These are phyloP conservation scores for Bacillus rossius DNA, from an alignment of 1,140 invertebrate species.

Conservation along the genomic window DNA sequence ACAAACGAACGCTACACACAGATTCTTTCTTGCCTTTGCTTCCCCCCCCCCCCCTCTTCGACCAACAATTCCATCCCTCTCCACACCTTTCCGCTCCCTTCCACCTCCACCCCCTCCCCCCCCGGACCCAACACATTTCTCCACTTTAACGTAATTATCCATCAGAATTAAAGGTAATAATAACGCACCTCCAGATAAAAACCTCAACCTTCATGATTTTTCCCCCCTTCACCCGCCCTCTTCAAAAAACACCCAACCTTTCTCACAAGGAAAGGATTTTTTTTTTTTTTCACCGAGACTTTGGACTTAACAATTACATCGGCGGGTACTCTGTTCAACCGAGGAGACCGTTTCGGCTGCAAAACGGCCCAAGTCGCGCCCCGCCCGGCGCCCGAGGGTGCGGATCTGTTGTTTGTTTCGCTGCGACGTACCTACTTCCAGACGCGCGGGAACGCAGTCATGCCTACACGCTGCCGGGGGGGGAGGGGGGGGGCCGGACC, in stretches of 20 bases:
- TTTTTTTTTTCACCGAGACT: no score
- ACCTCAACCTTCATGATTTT: slow-evolving; percentile 6
- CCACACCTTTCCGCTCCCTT: neutral
- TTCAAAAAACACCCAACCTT: no score
- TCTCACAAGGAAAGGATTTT: no score
- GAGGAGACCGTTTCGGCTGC: no score
- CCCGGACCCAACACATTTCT: neutral
- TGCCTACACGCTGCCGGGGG: no score
- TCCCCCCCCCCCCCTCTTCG: neutral
- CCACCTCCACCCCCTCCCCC: neutral
- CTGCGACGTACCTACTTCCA: no score
- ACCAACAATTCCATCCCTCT: neutral
- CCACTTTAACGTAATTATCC: slow-evolving; percentile 8
- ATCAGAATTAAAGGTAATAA: slow-evolving; percentile 14
- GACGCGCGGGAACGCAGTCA: no score
- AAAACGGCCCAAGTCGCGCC: no score
- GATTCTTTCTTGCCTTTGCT: neutral
- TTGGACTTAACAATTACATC: slow-evolving; percentile 12
- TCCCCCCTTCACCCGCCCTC: neutral
- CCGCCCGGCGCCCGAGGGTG: no score
- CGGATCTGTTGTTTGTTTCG: no score
- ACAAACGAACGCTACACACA: neutral
- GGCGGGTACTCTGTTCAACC: no score
- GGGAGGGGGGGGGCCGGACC: no score
- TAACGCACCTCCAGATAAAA: slow-evolving; percentile 7